phyloP scores from a whole-genome alignment of 2,113 vertebrate species.

The Catharus fuscescens region DNA sequence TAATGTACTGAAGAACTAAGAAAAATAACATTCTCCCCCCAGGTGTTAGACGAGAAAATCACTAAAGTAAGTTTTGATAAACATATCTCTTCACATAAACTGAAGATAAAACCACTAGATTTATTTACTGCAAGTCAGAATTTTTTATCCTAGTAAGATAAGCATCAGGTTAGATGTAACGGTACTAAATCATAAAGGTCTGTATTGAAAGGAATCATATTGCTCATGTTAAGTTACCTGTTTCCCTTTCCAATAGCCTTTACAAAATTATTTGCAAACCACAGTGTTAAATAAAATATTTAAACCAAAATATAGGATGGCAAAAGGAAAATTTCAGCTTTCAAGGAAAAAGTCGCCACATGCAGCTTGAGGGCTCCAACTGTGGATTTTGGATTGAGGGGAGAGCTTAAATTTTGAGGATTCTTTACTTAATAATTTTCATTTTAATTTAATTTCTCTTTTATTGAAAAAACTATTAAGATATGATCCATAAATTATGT shows the following conservation, averaged over 20 bases:
- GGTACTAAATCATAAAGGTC: neutral
- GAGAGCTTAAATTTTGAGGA: neutral
- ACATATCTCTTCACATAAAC: neutral
- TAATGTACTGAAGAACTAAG: neutral
- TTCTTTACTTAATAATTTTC: neutral
- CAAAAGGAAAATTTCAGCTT: conserved; percentile 1
- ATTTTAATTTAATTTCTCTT: too few relatives aligned
- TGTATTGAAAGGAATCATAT: neutral
- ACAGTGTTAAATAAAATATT: neutral
- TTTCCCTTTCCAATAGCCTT: neutral
- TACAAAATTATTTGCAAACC: neutral
- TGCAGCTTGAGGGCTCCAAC: neutral
- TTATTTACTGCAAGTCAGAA: neutral
- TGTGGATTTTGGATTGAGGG: neutral
- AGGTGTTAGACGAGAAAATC: neutral
- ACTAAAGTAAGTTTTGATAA: neutral
- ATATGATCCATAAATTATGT: neutral
- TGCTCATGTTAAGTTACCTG: neutral
- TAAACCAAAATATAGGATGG: neutral
- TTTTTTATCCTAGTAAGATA: neutral
- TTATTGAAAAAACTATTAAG: too few relatives aligned
- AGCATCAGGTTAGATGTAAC: neutral
- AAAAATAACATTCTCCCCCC: neutral
- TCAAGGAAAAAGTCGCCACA: neutral
- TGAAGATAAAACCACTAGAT: neutral